phyloP scores from a whole-genome alignment of 2,888 invertebrate genomes.

The Corbicula japonica region DNA sequence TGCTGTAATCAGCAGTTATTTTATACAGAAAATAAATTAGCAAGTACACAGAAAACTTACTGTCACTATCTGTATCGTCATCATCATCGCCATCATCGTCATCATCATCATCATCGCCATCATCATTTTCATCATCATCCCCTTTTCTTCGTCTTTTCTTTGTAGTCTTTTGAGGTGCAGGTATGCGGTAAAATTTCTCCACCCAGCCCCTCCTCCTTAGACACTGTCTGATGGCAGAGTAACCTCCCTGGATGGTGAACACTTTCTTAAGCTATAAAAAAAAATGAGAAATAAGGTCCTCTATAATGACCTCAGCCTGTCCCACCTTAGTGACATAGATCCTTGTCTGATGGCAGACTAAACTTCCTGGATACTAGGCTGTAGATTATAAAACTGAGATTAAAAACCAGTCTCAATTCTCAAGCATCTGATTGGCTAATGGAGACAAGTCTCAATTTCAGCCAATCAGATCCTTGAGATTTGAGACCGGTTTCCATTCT shows the following conservation, averaged over 20 bases:
- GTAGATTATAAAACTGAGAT: too few species aligned
- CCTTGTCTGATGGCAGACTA: too few species aligned
- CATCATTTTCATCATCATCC: constrained; percentile 79
- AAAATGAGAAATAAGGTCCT: too few species aligned
- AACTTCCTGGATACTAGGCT: too few species aligned
- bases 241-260: constrained; percentile 86
- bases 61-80: constrained; percentile 78
- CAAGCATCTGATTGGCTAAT: too few species aligned
- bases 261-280: constrained; percentile 83
- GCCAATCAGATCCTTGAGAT: too few species aligned
- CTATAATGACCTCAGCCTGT: too few species aligned
- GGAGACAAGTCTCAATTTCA: too few species aligned
- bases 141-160: constrained; percentile 70
- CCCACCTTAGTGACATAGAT: too few species aligned
- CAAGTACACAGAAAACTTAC: constrained; percentile 42
- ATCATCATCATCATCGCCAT: constrained; percentile 82
- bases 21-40: neutral
- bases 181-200: constrained; percentile 85
- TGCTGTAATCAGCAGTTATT: too few species aligned
- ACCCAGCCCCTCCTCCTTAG: constrained; percentile 86
- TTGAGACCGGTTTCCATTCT: too few species aligned
- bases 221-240: constrained; percentile 84
- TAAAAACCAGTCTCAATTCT: too few species aligned
- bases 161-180: constrained; percentile 74
- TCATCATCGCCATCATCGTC: constrained; percentile 83